phyloP scores from a whole-genome alignment of 1,140 invertebrate species.

The Lethrus apterus region DNA sequence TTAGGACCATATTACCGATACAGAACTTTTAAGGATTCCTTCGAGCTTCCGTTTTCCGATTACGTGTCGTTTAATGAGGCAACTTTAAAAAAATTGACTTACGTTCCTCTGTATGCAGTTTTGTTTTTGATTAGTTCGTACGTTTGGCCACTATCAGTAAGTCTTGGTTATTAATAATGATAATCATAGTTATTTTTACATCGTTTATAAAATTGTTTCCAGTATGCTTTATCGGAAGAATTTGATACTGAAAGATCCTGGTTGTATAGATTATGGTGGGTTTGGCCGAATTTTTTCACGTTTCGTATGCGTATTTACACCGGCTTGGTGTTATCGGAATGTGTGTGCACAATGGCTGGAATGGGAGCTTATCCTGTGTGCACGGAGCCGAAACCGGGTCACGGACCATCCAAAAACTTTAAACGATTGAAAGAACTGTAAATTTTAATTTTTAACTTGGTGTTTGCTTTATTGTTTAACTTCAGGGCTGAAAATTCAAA shows the following conservation, averaged over 20 bases:
- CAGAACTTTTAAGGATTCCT: slow-evolving; percentile 75
- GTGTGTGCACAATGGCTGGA: slow-evolving; percentile 83
- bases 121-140: slow-evolving; percentile 61
- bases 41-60: slow-evolving; percentile 58
- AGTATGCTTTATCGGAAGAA: slow-evolving; percentile 65
- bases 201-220: slow-evolving; percentile 38
- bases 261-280: slow-evolving; percentile 73
- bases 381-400: slow-evolving; percentile 63
- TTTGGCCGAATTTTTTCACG: slow-evolving; percentile 77
- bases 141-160: slow-evolving; percentile 68
- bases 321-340: slow-evolving; percentile 84
- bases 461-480: slow-evolving; percentile 5
- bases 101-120: slow-evolving; percentile 59
- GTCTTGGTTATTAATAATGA: too few species aligned
- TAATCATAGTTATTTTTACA: too few species aligned
- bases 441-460: slow-evolving; percentile 20
- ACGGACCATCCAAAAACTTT: slow-evolving; percentile 66
- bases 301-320: slow-evolving; percentile 86
- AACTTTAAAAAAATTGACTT: slow-evolving; percentile 59
- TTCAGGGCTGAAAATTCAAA: slow-evolving; percentile 14
- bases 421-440: slow-evolving; percentile 47
- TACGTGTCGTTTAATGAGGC: slow-evolving; percentile 54
- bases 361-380: slow-evolving; percentile 81
- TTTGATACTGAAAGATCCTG: slow-evolving; percentile 59
- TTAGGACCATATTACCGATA: slow-evolving; percentile 85